Conservation (phyloP, 2,113 vertebrate species). For the Edolisoma coerulescens region DNA sequence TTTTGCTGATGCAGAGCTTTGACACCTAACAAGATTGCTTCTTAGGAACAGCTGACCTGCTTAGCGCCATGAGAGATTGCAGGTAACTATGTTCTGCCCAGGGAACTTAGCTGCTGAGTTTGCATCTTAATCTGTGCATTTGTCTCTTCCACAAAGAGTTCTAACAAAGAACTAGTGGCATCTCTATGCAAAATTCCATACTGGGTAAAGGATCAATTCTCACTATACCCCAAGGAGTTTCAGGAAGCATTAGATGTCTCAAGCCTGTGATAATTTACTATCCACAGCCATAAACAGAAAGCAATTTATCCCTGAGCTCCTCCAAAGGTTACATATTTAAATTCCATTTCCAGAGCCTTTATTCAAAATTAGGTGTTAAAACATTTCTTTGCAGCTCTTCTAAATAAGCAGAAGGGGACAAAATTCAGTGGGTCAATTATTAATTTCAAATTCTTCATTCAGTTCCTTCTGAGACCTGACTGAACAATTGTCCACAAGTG, state of each 20-base stretch:
- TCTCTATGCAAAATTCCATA: not conserved
- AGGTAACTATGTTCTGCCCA: not conserved
- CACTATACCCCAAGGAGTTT: not conserved
- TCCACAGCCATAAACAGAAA: not conserved
- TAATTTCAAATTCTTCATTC: not conserved
- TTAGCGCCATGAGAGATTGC: not conserved
- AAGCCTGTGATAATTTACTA: not conserved
- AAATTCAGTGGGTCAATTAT: not conserved
- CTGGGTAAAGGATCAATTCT: not conserved
- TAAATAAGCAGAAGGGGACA: not conserved
- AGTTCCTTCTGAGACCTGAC: not conserved
- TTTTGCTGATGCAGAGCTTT: not conserved
- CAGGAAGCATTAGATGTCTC: not conserved
- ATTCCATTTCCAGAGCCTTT: not conserved
- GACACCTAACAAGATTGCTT: not conserved
- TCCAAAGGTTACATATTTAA: not conserved
- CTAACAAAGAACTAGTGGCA: not conserved
- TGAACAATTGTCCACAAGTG: not conserved
- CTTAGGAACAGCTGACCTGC: not conserved
- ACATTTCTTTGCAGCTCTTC: not conserved
- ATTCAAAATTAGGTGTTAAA: not conserved
- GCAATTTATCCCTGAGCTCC: not conserved
- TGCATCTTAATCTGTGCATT: not conserved
- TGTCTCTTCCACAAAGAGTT: not conserved
- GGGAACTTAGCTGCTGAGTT: not conserved